These are phyloP conservation scores for Scolanthus callimorphus DNA, from an alignment of 92 coral and sea anemone genomes.

Conservation along the genomic window DNA sequence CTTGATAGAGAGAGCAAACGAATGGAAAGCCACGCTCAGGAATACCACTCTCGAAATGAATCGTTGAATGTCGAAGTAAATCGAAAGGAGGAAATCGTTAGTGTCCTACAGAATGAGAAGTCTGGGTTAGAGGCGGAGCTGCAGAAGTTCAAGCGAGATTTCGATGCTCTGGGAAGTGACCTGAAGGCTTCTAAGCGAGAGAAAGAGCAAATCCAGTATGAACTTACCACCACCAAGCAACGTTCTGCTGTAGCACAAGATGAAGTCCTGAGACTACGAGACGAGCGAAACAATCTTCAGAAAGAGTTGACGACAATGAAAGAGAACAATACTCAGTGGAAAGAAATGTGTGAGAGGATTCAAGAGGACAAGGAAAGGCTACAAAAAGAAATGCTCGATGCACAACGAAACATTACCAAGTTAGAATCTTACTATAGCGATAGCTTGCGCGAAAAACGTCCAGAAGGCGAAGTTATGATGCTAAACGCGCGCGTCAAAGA, in stretches of 20 bases:
- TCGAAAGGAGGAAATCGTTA: slow-evolving; percentile 50
- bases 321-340: slow-evolving; percentile 78
- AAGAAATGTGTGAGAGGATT: slow-evolving; percentile 88
- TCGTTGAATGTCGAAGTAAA: slow-evolving; percentile 54
- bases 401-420: slow-evolving; percentile 58
- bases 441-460: slow-evolving; percentile 31
- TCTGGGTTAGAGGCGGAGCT: slow-evolving; percentile 63
- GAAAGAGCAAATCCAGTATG: slow-evolving; percentile 50
- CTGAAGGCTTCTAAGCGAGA: slow-evolving; percentile 74
- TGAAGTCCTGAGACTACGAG: slow-evolving; percentile 35
- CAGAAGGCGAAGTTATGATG: slow-evolving; percentile 47
- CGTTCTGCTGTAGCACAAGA: slow-evolving; percentile 54
- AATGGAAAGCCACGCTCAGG: slow-evolving; percentile 53
- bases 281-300: slow-evolving; percentile 67
- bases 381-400: slow-evolving; percentile 65
- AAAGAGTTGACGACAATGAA: slow-evolving; percentile 70
- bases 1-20: slow-evolving; percentile 52
- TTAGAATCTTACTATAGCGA: slow-evolving; percentile 46
- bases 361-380: slow-evolving; percentile 80
- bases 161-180: slow-evolving; percentile 52
- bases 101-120: slow-evolving; percentile 63
- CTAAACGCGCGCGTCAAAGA: slow-evolving; percentile 52
- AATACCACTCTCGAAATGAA: slow-evolving; percentile 57
- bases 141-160: slow-evolving; percentile 64
- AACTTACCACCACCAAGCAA: slow-evolving; percentile 42